Evolutionary conservation across 2,797 vertebrate species (phyloP), one percentile per base, ranked within the genome.

Genomic region (Phalloptychus januarius): DNA sequence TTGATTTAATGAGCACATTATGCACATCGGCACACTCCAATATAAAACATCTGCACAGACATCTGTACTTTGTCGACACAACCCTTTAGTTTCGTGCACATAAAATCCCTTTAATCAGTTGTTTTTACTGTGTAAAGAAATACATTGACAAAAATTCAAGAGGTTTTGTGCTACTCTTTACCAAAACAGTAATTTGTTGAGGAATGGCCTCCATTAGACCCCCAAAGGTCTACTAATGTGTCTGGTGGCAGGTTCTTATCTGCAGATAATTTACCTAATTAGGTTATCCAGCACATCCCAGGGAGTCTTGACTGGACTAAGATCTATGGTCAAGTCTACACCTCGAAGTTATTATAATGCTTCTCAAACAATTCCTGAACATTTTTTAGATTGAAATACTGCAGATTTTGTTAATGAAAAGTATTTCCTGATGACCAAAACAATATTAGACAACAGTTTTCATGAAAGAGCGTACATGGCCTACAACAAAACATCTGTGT

Each of bases 1-100:
- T 78, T 85, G 81, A 83, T 90, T 91, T 91, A 91, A 93, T 91
- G 90, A 93, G 84, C 80, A 78, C 77, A 92, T 92, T 91, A 92
- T 81, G 81, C 80, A 86, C 87, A 90, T 93, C 87, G 87, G 85
- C 91, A 91, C 87, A 86, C 85, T 85, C 80, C 80, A 50, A 85
- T 84, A 80, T 83, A 86, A 87, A 85, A 48, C 75, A 72, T 85
- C 85, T 91, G 87, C 77, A 56, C 63, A 79, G 84, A 88, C 83
- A 88, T 88, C 82, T 90, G 88, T 45, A 86, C 71, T 74, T 81
- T 87, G 81, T 78, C 74, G 11, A 25, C 46, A 77, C 74, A 46
- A 85, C 75, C 45, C 84, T 75, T 52, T 8, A 42, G 40, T 31
- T 74, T 61, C 54, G 79, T 78, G 65, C 3, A 28, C 61, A 82